phyloP scores from a whole-genome alignment of 2,797 vertebrate species.

The Leptodactylus fallax region DNA sequence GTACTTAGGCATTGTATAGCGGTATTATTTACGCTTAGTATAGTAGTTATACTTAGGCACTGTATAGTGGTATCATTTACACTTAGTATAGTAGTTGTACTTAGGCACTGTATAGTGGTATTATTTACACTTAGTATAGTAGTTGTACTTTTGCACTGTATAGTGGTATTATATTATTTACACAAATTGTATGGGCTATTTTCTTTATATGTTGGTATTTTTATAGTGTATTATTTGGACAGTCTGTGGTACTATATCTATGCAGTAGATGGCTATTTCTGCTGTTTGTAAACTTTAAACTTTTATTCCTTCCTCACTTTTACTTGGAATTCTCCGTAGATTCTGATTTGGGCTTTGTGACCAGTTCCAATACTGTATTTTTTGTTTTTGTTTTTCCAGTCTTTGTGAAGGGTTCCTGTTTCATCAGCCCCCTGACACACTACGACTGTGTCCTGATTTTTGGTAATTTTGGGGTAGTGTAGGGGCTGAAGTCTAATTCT shows the following conservation, averaged over 20 bases:
- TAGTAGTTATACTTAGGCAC: not conserved
- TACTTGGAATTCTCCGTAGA: too few species aligned
- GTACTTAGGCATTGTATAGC: not conserved
- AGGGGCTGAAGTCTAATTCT: slow-evolving; percentile 35
- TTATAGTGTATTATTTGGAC: too few species aligned
- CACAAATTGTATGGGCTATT: not conserved
- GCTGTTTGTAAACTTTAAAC: too few species aligned
- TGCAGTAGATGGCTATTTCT: too few species aligned
- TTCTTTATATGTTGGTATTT: not conserved
- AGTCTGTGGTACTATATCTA: too few species aligned
- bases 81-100: not conserved
- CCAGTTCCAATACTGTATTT: too few species aligned
- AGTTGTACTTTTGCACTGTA: too few species aligned
- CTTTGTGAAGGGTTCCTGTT: not conserved
- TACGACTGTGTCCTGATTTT: slow-evolving; percentile 9
- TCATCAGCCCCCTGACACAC: not conserved
- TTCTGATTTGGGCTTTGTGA: too few species aligned
- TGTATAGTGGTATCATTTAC: not conserved
- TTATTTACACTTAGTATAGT: too few species aligned
- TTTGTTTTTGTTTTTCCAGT: not conserved
- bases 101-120: not conserved
- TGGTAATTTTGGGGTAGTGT: not conserved
- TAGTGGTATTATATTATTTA: too few species aligned
- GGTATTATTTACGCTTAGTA: not conserved
- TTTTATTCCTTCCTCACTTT: too few species aligned